A percentile compares a stretch with the other conserved stretches of the same genome.
Evolutionary conservation across 1,140 invertebrate genomes (phyloP).

Genomic region (Cecropterus lyciades): DNA sequence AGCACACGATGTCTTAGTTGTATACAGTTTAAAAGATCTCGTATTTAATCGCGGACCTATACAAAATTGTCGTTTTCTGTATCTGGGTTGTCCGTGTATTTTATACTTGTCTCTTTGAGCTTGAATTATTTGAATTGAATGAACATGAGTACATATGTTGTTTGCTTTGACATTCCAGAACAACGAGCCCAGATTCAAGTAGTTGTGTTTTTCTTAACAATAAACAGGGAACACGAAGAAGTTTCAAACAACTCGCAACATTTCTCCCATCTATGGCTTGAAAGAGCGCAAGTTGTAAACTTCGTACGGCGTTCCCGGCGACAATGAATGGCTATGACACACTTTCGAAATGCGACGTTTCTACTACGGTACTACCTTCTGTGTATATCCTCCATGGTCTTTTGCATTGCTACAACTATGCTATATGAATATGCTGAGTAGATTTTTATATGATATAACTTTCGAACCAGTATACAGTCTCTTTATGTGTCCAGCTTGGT

Average conservation of each 20-base stretch:
- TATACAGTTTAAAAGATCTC: no score
- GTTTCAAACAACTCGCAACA: conserved; percentile 19
- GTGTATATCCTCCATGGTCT: not conserved
- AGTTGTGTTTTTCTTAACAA: conserved; percentile 23
- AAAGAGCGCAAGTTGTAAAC: conserved; percentile 16
- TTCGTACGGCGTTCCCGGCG: conserved; percentile 1
- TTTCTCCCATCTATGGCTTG: conserved; percentile 16
- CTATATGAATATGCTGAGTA: no score
- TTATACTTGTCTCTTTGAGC: not conserved
- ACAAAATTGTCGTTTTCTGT: no score
- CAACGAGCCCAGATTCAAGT: not conserved
- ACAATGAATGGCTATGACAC: conserved; percentile 1
- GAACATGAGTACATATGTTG: not conserved
- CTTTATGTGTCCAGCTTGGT: no score
- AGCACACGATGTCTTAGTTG: no score
- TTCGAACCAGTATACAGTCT: no score
- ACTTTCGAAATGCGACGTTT: not conserved
- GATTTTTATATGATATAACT: no score
- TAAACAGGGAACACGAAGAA: conserved; percentile 5
- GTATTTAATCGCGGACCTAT: no score
- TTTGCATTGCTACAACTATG: no score
- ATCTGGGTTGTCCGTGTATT: not conserved
- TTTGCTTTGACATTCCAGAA: not conserved
- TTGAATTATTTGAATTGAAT: not conserved
- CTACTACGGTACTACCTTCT: not conserved